These are phyloP conservation scores for Tetramorium simillimum DNA, from an alignment of 1,140 invertebrate genomes.

Conservation along the genomic window DNA sequence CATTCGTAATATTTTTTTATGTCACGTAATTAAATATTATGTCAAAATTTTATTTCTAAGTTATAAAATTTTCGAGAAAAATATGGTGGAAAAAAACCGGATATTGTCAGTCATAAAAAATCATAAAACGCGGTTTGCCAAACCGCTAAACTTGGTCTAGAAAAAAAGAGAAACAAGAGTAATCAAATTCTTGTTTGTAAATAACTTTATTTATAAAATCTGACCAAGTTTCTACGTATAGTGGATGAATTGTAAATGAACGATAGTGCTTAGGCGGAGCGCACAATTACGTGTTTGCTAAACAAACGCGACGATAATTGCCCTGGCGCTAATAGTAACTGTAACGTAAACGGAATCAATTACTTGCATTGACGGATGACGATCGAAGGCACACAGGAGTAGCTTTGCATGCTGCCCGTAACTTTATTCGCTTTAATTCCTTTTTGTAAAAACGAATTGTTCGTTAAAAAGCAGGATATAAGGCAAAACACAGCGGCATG, in stretches of 20 bases:
- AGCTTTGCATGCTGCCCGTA: neutral
- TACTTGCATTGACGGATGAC: constrained; percentile 12
- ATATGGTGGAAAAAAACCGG: neutral
- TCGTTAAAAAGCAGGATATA: constrained; percentile 62
- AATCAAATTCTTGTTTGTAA: neutral
- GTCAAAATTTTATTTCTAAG: neutral
- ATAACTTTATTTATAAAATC: constrained; percentile 3
- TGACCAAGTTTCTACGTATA: neutral
- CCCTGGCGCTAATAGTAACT: constrained; percentile 61
- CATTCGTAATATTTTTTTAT: neutral
- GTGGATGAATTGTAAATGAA: constrained; percentile 18
- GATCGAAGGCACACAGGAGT: neutral
- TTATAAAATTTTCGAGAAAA: neutral
- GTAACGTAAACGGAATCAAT: constrained; percentile 65
- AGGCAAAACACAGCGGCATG: constrained; percentile 47
- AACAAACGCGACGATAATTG: constrained; percentile 71
- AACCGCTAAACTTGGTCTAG: neutral
- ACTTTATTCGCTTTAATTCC: neutral
- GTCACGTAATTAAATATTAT: neutral
- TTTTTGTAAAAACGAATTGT: constrained; percentile 30
- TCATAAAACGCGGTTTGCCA: neutral
- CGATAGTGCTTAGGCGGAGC: constrained; percentile 2
- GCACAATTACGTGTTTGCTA: constrained; percentile 61
- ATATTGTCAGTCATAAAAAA: neutral
- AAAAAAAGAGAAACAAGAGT: neutral